Evolutionary conservation across 1,140 invertebrate genomes (phyloP), one percentile per base, ranked within the genome.

Genomic region (Panagrolaimus sp.): DNA sequence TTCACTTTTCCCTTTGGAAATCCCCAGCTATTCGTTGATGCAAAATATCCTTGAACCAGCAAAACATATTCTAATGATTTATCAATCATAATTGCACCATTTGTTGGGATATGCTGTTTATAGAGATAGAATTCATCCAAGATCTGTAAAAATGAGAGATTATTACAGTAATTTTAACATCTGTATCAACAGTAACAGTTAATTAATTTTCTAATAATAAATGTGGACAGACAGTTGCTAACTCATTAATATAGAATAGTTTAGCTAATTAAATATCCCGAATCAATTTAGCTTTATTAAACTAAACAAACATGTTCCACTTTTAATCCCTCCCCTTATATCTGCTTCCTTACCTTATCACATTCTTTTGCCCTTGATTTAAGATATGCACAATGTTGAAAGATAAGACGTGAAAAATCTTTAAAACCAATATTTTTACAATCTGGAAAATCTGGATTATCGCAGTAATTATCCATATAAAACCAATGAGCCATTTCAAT

Each of bases 1-100:
- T 97, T 96, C 0, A 97, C 91, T 87, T 98, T 98, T 9, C 94
- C 94, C 85, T 97, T 97, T 0, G 94, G 94, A 86, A 97, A 97
- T 26, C 93, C 91, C 94, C 94, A 98, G 21, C 91, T 94, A 46
- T 89, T 88, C 83, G 91, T 92, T 1, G 91, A 89, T 87, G 90
- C 93, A 38, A 38, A 38, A 83, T 91, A 97, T 73, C 93, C 93
- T 87, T 96, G 93, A 58, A 94, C 93, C 46, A 96, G 85, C 67
- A 96, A 83, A 28, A 93, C 87, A 79, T 87, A 82, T 43, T 90
- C 89, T 71, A 93, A 84, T 75, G 90, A 89, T 78, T 91, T 88
- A 81, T 93, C 91, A 38, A 97, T 85, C 66, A 97, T 85, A 83
- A 97, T 95, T 17, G 92, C 94, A 47, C 94, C 94, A 86, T 90